phyloP scores from a whole-genome alignment of 1,140 invertebrate genomes.

The Drosophila prosaltans region DNA sequence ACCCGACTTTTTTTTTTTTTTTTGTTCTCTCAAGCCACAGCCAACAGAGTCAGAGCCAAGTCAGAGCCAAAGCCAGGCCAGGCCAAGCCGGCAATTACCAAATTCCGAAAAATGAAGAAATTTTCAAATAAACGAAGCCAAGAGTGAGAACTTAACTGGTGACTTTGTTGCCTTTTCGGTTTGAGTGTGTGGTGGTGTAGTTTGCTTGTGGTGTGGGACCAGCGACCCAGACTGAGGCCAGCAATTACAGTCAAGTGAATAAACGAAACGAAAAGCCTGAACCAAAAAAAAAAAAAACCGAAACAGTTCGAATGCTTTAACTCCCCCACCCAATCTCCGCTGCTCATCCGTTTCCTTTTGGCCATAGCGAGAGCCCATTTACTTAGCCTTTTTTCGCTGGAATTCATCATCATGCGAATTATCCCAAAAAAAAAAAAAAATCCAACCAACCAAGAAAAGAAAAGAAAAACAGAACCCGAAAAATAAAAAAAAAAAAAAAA shows the following conservation, averaged over 20 bases:
- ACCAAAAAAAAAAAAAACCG: constrained; percentile 17
- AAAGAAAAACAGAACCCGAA: constrained; percentile 11
- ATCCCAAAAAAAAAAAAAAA: constrained; percentile 37
- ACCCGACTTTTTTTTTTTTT: constrained; percentile 18
- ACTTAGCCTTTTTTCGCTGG: constrained; percentile 75
- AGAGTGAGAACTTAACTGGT: constrained; percentile 78
- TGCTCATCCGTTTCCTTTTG: constrained; percentile 17
- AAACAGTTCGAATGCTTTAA: constrained; percentile 14
- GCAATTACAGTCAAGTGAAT: constrained; percentile 76
- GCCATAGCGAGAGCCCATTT: constrained; percentile 45
- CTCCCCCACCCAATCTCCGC: constrained; percentile 13
- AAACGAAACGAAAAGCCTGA: constrained; percentile 46
- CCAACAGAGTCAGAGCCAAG: constrained; percentile 15
- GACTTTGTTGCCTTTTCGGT: constrained; percentile 37
- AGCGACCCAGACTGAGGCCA: constrained; percentile 49
- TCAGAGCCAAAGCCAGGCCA: constrained; percentile 11
- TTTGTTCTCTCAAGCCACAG: neutral
- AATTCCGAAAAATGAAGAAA: constrained; percentile 82
- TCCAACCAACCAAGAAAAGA: too few species aligned
- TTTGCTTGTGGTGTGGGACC: constrained; percentile 61
- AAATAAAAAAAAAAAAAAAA: neutral
- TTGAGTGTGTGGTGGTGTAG: neutral
- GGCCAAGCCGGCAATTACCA: constrained; percentile 71
- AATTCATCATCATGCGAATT: constrained; percentile 81
- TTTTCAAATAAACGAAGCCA: constrained; percentile 79